Evolutionary conservation across 2,797 vertebrate genomes (phyloP), one percentile per base, ranked within the genome.

Genomic region (Microctenopoma steveboyesi): DNA sequence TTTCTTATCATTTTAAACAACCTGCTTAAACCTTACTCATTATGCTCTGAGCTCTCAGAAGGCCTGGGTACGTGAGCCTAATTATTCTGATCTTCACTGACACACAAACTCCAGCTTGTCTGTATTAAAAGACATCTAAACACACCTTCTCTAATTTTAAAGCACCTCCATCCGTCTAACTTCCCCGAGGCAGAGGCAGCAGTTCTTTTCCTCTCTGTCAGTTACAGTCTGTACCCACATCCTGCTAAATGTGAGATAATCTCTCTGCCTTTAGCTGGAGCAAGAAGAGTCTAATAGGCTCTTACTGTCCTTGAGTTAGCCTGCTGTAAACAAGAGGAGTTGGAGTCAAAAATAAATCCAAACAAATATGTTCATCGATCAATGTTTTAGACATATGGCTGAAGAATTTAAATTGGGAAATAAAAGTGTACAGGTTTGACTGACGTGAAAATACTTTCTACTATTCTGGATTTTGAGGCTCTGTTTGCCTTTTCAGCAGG

Each of bases 251-350:
- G 61, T 64, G 62, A 77, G 79, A 69, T 91, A 78, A 90, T 87
- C 88, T 88, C 78, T 72, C 2, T 0, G 82, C 81, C 74, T 89
- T 90, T 82, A 91, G 45, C 78, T 69, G 72, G 25, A 75, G 74
- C 64, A 66, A 51, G 48, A 79, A 84, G 69, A 42, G 64, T 73
- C 72, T 64, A 16, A 52, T 87, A 72, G 85, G 72, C 78, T 72
- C 71, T 28, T 4, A 13, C 63, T 4, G 60, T 81, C 78, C 82
- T 87, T 82, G 70, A 70, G 62, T 57, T 46, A 1, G 37, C 57
- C 22, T 0, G 8, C 61, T 60, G 69, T 70, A 76, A 82, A 74
- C 51, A 75, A 75, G 58, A 27, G 10, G 7, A 8, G 58, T 1
- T 9, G 22, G 27, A 58, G 42, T 30, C 22, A 42, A 35, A 49